Evolutionary conservation across 2,113 vertebrate genomes (phyloP), one percentile per base, ranked within the genome.

Genomic region (Lontra canadensis): DNA sequence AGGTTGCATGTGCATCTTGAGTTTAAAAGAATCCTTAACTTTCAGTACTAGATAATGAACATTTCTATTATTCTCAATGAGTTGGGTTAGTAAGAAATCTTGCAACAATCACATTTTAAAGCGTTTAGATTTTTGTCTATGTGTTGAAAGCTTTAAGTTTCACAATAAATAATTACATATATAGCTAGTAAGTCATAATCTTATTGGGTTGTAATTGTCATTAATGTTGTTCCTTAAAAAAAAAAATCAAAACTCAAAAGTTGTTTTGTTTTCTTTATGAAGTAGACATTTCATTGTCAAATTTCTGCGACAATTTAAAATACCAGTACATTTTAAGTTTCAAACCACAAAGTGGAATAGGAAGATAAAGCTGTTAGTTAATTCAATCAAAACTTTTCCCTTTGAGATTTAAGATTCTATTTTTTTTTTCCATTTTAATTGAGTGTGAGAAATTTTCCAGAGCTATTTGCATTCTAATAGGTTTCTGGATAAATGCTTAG

Each of bases 1-100:
- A 96, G 74, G 76, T 97, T 98, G 90, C 84, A 81, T 71, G 83
- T 20, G n/a, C 3, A 92, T 94, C 59, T 95, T 10, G 26, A 93
- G n/a, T 79, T 96, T 94, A 94, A 98, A 94, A 0, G 23, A 85
- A 95, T 42, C 63, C 11, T 34, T 20, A 7, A 8, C n/a, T 94
- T 74, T 92, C 7, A 90, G 14, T 93, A 12, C 7, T 90, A 57
- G 71, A 18, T 96, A 80, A 95, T 97, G 44, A 98, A 25, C 10
- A 95, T 36, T 87, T 86, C 63, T 61, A 85, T 97, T 67, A 88
- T 1, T 97, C 13, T 95, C 92, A 74, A 83, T 88, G 31, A 74
- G 57, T 29, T 29, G 34, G 90, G 57, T 81, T 87, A 7, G 39
- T 1, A 47, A 65, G 34, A 85, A 87, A 95, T 93, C 74, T n/a